Conservation (phyloP, 2,113 vertebrate species). For the Geococcyx californianus region DNA sequence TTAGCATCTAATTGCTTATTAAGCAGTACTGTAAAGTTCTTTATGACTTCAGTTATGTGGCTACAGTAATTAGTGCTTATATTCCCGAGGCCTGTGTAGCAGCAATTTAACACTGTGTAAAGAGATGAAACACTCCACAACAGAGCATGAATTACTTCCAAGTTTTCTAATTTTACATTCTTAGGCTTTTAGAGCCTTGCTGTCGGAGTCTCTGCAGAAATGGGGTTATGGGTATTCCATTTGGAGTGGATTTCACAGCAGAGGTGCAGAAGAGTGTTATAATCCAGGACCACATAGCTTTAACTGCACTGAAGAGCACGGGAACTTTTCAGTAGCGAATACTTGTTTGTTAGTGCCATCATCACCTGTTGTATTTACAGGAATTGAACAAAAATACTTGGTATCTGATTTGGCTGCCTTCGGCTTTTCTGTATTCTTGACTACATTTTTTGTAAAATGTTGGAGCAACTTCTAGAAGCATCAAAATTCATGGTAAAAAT, state of each 20-base stretch:
- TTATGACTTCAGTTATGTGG: not conserved
- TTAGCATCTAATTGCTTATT: not conserved
- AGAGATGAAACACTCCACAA: not conserved
- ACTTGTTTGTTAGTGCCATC: not conserved
- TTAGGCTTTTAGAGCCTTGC: not conserved
- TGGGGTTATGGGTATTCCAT: not conserved
- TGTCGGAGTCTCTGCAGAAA: not conserved
- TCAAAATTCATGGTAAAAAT: not conserved
- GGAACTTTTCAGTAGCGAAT: not conserved
- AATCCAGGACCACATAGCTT: not conserved
- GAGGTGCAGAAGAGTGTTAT: not conserved
- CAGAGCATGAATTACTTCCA: not conserved
- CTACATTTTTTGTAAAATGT: not conserved
- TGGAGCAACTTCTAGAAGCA: not conserved
- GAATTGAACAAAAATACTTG: not conserved
- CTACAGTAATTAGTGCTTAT: not conserved
- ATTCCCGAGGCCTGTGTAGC: not conserved
- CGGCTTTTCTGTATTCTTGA: not conserved
- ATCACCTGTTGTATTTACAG: not conserved
- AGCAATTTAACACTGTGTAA: not conserved
- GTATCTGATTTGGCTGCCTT: not conserved
- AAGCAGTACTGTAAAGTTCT: not conserved
- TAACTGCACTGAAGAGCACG: fast-evolving
- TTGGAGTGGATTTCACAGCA: not conserved
- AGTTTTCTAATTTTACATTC: conserved; percentile 17